Conservation (phyloP, 2,113 vertebrate species). For the Thunnus maccoyii region DNA sequence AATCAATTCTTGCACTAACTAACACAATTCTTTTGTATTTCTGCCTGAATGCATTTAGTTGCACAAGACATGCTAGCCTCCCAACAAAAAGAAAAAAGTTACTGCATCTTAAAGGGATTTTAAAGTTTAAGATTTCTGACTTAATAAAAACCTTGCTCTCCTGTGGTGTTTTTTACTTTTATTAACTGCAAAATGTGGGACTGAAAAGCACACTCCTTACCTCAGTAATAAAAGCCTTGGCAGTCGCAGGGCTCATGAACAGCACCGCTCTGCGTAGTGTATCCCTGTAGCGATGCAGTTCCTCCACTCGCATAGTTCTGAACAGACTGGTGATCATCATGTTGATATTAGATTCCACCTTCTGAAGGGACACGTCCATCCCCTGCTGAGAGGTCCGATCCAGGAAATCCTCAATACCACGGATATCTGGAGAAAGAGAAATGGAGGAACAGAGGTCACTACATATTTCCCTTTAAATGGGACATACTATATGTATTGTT, state of each 20-base stretch:
- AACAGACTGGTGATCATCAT: slow-evolving; percentile 99
- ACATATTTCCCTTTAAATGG: background rate
- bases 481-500: background rate
- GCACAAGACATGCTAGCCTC: background rate
- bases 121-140: background rate
- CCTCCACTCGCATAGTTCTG: slow-evolving; percentile 95
- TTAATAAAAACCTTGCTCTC: background rate
- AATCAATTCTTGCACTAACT: slow-evolving; percentile 8
- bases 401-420: slow-evolving; percentile 97
- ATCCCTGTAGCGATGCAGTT: slow-evolving; percentile 96
- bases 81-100: background rate
- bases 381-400: slow-evolving; percentile 98
- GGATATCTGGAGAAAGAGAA: slow-evolving; percentile 89
- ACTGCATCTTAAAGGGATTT: background rate
- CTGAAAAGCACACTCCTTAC: slow-evolving; percentile 77
- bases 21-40: slow-evolving; percentile 5
- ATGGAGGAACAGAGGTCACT: background rate
- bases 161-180: background rate
- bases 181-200: background rate
- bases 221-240: slow-evolving; percentile 97
- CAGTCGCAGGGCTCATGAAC: slow-evolving; percentile 95
- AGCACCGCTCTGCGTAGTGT: slow-evolving; percentile 95
- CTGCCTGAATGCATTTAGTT: slow-evolving; percentile 13
- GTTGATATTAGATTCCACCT: slow-evolving; percentile 98
- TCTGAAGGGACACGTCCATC: slow-evolving; percentile 99